Base-by-base conservation (phyloP, 2,888 invertebrate genomes). In the Chesias legatella region DNA sequence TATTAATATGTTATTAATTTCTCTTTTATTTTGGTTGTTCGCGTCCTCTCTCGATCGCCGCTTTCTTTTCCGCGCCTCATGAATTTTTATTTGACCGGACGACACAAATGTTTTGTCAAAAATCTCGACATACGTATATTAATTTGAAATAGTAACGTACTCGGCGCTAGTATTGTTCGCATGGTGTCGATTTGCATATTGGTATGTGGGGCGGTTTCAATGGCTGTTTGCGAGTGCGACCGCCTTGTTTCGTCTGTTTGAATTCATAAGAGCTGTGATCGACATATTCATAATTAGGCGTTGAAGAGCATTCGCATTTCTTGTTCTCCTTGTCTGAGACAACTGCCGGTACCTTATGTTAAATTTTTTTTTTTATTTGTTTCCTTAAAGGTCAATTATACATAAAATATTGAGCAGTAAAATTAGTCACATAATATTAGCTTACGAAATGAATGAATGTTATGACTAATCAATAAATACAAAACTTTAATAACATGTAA, bases 191-290 rank as follows among this genome's bases (percentile, higher is more conserved):
- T 85, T 84, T 75, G 74, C 80, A 84, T 85, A 77, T 81, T 77
- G 74, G 81, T 82, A 84, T 81, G 79, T 83, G 63, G 84, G 74
- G 54, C 79, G 72, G 55, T 73, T 70, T 79, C 67, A 78, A 77
- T 77, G 62, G 73, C 28, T 29, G 7, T 39, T 13, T 36, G 41
- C 41, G 21, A 28, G 7, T n/a, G 25, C 13, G 8, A 5, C 13
- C 28, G 29, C 34, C 33, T 36, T 3, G 13, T 17, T 17, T 17
- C 5, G 5, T 17, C 5, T 17, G 13, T 17, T 17, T 3, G 5
- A 17, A n/a, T n/a, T n/a, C n/a, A n/a, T n/a, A n/a, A n/a, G n/a
- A n/a, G n/a, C n/a, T n/a, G n/a, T n/a, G n/a, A n/a, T n/a, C n/a
- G n/a, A n/a, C n/a, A n/a, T 3, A 17, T 17, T 17, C 13, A 17